These are phyloP conservation scores for Sturmia bella DNA, from an alignment of 2,888 invertebrate species.

Conservation along the genomic window DNA sequence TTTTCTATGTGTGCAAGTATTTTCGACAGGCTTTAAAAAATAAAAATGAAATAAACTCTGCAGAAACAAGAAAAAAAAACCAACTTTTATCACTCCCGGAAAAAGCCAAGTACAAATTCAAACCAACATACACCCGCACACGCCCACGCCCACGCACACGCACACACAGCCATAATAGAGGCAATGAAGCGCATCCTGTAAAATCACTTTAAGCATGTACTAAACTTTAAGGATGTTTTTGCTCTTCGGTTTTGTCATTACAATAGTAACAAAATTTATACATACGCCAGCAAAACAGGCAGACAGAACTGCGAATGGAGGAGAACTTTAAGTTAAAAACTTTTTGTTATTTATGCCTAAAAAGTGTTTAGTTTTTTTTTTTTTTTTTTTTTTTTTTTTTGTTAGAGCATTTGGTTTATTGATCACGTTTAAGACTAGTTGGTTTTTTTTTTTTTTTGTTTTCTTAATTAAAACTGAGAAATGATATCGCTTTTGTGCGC, in stretches of 20 bases:
- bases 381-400: too few species aligned
- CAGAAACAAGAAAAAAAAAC: conserved; percentile 18
- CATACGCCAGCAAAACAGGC: conserved; percentile 11
- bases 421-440: conserved; percentile 42
- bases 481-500: background rate
- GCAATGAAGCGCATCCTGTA: conserved; percentile 81
- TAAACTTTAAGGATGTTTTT: conserved; percentile 73
- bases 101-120: conserved; percentile 6
- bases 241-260: conserved; percentile 20
- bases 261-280: conserved; percentile 37
- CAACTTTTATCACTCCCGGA: conserved; percentile 14
- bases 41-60: background rate
- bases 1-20: background rate
- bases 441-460: background rate
- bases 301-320: conserved; percentile 1
- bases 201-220: conserved; percentile 80
- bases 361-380: conserved; percentile 19
- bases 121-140: conserved; percentile 2
- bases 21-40: conserved; percentile 19
- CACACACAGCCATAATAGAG: conserved; percentile 64
- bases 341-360: conserved; percentile 35
- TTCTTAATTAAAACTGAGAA: conserved; percentile 5
- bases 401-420: conserved; percentile 40
- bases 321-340: conserved; percentile 13
- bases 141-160: conserved; percentile 10